Percentiles rank a stretch among this genome's conserved stretches.
These are phyloP conservation scores for Drosophila pruinosa DNA, from an alignment of 1,140 invertebrate genomes.

Conservation along the genomic window DNA sequence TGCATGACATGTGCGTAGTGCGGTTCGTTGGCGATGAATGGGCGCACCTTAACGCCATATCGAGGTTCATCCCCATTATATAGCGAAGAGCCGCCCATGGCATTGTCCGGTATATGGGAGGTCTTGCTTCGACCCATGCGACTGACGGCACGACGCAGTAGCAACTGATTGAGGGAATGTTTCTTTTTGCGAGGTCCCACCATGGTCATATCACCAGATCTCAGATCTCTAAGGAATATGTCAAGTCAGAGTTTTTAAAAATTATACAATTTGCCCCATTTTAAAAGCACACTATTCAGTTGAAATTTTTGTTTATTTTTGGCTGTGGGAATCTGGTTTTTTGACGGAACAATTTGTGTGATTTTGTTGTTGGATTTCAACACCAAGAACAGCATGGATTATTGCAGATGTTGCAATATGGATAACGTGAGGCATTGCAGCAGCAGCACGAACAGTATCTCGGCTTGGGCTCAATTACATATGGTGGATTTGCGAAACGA, in stretches of 20 bases:
- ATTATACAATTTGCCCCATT: neutral
- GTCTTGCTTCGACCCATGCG: neutral
- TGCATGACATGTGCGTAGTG: neutral
- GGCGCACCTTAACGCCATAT: neutral
- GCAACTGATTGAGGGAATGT: conserved; percentile 18
- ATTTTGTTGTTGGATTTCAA: no score
- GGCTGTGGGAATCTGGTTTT: neutral
- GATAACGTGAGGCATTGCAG: neutral
- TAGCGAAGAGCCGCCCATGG: neutral
- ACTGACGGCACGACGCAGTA: conserved; percentile 24
- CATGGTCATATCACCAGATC: conserved; percentile 27
- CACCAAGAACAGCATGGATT: conserved; percentile 12
- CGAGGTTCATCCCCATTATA: neutral
- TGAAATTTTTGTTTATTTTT: neutral
- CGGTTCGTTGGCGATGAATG: neutral
- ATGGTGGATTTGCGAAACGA: conserved; percentile 47
- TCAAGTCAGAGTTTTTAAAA: neutral
- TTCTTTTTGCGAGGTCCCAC: conserved; percentile 15
- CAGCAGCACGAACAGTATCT: neutral
- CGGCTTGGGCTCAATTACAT: conserved; percentile 38
- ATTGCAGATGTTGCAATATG: neutral
- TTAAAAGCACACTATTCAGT: neutral
- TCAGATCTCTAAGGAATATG: neutral
- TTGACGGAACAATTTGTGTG: neutral
- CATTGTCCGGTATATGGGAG: neutral